Percentiles rank a stretch among this genome's conserved stretches.
Conservation (phyloP, 2,113 vertebrate genomes). For the Xenopus laevis region DNA sequence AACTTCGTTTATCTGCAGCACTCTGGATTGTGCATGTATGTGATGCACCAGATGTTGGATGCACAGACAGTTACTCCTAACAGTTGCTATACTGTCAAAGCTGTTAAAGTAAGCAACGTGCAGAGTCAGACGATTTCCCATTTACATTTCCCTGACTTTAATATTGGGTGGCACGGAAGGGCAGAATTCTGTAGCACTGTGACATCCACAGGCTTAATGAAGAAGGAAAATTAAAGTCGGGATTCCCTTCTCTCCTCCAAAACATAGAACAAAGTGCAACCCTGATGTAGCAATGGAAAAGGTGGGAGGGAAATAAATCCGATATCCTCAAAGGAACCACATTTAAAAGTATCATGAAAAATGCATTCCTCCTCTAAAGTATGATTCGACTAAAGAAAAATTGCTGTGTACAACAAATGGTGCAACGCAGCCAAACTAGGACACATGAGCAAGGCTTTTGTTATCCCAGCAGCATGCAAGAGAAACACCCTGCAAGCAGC, state of each 20-base stretch:
- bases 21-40: too few relatives aligned
- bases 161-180: conserved; percentile 1
- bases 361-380: neutral
- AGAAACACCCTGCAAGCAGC: too few relatives aligned
- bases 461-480: too few relatives aligned
- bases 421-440: too few relatives aligned
- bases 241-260: conserved; percentile 6
- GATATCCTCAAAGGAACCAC: conserved; percentile 5
- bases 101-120: too few relatives aligned
- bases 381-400: too few relatives aligned
- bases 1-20: too few relatives aligned
- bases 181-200: neutral
- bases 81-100: too few relatives aligned
- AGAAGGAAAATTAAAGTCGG: conserved; percentile 3
- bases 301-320: neutral
- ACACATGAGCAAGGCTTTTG: too few relatives aligned
- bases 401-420: too few relatives aligned
- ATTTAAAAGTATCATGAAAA: conserved; percentile 9
- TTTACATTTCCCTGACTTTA: neutral
- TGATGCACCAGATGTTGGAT: too few relatives aligned
- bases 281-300: neutral
- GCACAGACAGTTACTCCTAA: too few relatives aligned
- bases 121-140: conserved; percentile 3
- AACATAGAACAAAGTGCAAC: neutral
- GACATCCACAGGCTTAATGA: neutral